Base-by-base conservation (phyloP, 1,140 invertebrate genomes). In the Papilio polytes region DNA sequence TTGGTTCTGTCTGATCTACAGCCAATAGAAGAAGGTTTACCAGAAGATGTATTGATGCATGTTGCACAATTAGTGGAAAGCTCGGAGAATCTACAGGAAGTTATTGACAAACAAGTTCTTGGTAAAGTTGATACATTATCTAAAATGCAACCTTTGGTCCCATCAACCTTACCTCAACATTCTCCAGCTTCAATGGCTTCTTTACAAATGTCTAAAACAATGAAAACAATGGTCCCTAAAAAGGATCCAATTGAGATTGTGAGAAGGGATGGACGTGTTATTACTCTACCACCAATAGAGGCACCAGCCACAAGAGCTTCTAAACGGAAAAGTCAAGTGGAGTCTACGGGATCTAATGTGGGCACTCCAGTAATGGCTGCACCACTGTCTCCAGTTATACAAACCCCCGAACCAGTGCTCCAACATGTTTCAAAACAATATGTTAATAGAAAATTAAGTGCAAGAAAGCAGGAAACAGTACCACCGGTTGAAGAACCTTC, bases 281-380 rank as follows among this genome's bases (percentile, higher is more conserved):
- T 98, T 76, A 97, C 97, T 8, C 91, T 98, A 80, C 97, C 97
- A 20, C 97, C 97, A 1, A 97, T 98, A 63, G 97, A 98, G 94
- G 96, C 97, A 41, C 97, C 90, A 41, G 90, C 91, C 4, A 91
- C 91, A 13, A 86, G 91, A 59, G 87, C 91, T 44, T 92, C 91
- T 15, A 92, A 92, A 83, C 84, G 90, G 13, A 91, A 91, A 82
- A 91, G 46, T 79, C 90, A 91, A 76, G 83, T 86, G 36, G 91
- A 92, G 66, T 59, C 81, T 78, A 31, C 81, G 9, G 51, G 46
- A 66, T 63, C 79, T 20, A 73, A 82, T 74, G 74, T n/a, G 80
- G 81, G 80, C 56, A 77, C 81, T 48, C 13, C 83, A 31, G 59
- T 85, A 20, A 66, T 81, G 74, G 82, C 85, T 77, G 81, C 80